Percentiles rank a stretch among this genome's conserved stretches.
Evolutionary conservation across 2,888 invertebrate genomes (phyloP).

Genomic region (Aleiodes leptofemur): DNA sequence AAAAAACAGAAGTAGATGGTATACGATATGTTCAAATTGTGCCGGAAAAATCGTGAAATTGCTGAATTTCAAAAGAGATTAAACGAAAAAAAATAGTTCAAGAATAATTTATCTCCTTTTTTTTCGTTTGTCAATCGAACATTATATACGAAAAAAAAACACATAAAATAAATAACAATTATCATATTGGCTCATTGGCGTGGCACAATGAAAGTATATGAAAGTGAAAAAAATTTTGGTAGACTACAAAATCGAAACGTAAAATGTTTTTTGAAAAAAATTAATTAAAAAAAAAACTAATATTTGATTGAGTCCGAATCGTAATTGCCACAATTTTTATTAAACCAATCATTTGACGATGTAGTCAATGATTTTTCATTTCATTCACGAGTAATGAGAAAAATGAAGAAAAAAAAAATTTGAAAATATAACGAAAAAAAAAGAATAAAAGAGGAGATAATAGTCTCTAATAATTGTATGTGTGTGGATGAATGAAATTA

Average conservation of each 20-base stretch:
- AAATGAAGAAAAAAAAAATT: constrained; percentile 15
- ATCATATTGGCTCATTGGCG: constrained; percentile 9
- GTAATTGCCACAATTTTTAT: not conserved
- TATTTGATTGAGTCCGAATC: constrained; percentile 27
- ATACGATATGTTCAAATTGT: not conserved
- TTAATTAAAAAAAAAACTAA: not conserved
- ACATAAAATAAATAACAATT: no score
- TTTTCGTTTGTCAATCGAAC: constrained; percentile 11
- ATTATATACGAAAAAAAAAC: not conserved
- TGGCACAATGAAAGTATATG: constrained; percentile 34
- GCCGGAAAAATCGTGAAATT: no score
- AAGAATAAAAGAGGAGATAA: constrained; percentile 16
- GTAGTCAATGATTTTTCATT: constrained; percentile 23
- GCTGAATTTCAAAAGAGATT: no score
- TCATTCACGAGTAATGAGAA: constrained; percentile 25
- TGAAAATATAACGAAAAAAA: not conserved
- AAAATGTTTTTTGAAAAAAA: not conserved
- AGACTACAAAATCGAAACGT: not conserved
- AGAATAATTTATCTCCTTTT: no score
- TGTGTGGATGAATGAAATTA: not conserved
- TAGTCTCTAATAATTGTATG: not conserved
- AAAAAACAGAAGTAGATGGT: constrained; percentile 11
- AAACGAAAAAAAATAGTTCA: not conserved
- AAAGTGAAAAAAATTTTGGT: constrained; percentile 5
- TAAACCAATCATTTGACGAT: not conserved